Evolutionary conservation across 1,140 invertebrate genomes (phyloP).

Genomic region (Tetragonula clypearis): DNA sequence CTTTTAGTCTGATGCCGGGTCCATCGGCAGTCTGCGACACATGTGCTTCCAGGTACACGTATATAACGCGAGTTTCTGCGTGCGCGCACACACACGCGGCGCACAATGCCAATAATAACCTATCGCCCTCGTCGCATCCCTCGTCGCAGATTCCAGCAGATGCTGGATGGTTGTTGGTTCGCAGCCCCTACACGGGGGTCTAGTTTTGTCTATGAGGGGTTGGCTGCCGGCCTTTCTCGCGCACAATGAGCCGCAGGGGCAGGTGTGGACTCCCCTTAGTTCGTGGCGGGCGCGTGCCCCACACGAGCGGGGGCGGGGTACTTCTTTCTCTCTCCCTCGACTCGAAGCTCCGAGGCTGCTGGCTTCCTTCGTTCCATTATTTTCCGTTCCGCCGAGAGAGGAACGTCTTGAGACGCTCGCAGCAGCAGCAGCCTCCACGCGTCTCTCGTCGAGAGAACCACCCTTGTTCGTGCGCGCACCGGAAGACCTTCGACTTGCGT

Average conservation of each 20-base stretch:
- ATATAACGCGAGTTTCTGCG: neutral
- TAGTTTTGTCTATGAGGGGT: conserved; percentile 77
- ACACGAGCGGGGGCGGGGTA: conserved; percentile 81
- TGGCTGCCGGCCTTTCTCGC: conserved; percentile 52
- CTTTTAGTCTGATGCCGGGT: conserved; percentile 52
- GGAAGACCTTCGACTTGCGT: conserved; percentile 59
- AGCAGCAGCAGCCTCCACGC: neutral
- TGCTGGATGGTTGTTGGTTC: conserved; percentile 62
- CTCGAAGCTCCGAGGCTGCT: neutral
- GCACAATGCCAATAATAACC: conserved; percentile 81
- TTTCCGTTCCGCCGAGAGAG: conserved; percentile 30
- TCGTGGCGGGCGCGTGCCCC: conserved; percentile 79
- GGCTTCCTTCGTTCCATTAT: conserved; percentile 50
- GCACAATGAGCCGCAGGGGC: conserved; percentile 75
- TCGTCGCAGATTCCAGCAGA: conserved; percentile 80
- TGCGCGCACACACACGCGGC: conserved; percentile 45
- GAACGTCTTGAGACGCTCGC: conserved; percentile 52
- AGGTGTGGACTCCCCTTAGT: conserved; percentile 76
- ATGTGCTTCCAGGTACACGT: conserved; percentile 43
- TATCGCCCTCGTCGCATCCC: conserved; percentile 78
- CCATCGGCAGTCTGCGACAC: conserved; percentile 57
- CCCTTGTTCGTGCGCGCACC: conserved; percentile 27
- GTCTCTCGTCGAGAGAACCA: neutral
- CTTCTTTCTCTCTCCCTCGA: conserved; percentile 34
- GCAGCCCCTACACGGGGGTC: conserved; percentile 61